A percentile compares a stretch with the other conserved stretches of the same genome.
These are phyloP conservation scores for Plutella xylostella DNA, from an alignment of 2,888 invertebrate genomes.

Conservation along the genomic window DNA sequence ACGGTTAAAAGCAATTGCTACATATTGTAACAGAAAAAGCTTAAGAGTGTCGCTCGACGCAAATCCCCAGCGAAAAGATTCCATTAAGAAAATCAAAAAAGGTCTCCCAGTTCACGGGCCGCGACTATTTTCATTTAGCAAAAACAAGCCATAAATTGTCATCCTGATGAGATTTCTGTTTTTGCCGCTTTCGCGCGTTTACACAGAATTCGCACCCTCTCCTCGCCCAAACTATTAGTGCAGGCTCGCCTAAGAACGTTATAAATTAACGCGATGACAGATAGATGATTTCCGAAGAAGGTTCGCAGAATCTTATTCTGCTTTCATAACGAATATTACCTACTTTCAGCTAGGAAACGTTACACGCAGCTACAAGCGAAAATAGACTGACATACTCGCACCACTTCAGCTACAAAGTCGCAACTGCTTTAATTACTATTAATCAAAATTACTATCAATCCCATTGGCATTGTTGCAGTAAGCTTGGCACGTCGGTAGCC, in stretches of 20 bases:
- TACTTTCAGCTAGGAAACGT: too few species aligned
- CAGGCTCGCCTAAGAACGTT: not conserved
- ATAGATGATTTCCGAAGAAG: conserved; percentile 4
- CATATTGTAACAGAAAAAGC: conserved; percentile 43
- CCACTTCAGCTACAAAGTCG: too few species aligned
- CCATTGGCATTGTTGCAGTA: not conserved
- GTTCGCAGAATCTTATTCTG: too few species aligned
- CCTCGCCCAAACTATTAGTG: not conserved
- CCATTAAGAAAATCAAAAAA: conserved; percentile 71
- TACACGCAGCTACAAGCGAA: too few species aligned
- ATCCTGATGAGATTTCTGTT: conserved; percentile 70
- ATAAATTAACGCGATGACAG: conserved; percentile 4
- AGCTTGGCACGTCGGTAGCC: conserved; percentile 46
- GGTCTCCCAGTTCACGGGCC: conserved; percentile 58
- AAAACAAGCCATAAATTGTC: conserved; percentile 71
- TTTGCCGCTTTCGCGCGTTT: conserved; percentile 54
- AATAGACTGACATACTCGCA: too few species aligned
- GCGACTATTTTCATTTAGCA: conserved; percentile 70
- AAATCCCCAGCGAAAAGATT: conserved; percentile 67
- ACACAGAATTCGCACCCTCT: conserved; percentile 7
- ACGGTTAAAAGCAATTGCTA: conserved; percentile 18
- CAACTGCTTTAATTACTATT: not conserved
- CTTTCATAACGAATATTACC: too few species aligned
- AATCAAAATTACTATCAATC: not conserved
- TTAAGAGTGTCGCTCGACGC: conserved; percentile 54